Conservation (phyloP, 2,113 vertebrate genomes). For the Buteo buteo region DNA sequence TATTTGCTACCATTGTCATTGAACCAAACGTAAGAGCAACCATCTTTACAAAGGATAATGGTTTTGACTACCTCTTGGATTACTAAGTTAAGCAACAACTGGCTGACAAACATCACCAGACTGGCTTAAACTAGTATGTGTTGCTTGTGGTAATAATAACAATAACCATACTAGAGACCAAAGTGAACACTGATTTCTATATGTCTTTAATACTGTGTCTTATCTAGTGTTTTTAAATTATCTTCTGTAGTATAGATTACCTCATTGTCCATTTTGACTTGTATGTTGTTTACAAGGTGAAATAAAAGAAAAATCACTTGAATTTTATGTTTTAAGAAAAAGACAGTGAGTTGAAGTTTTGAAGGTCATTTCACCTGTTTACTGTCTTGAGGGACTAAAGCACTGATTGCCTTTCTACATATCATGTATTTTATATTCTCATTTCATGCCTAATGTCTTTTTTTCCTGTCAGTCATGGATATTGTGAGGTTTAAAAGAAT, state of each 20-base stretch:
- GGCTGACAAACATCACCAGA: conserved; percentile 64
- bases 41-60: conserved; percentile 42
- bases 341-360: conserved; percentile 43
- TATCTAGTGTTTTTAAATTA: conserved; percentile 79
- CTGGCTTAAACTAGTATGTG: conserved; percentile 67
- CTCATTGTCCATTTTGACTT: conserved; percentile 76
- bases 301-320: conserved; percentile 71
- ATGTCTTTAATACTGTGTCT: conserved; percentile 77
- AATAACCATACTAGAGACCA: conserved; percentile 77
- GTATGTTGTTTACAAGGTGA: conserved; percentile 80
- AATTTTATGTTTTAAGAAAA: conserved; percentile 67
- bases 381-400: conserved; percentile 67
- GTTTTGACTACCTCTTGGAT: conserved; percentile 78
- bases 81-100: conserved; percentile 61
- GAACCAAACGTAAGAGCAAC: conserved; percentile 44
- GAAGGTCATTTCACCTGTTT: conserved; percentile 62
- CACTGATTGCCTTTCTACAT: conserved; percentile 78
- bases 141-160: conserved; percentile 69
- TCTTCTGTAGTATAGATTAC: conserved; percentile 76
- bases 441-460: conserved; percentile 74
- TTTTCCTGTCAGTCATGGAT: conserved; percentile 78
- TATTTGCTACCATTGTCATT: conserved; percentile 57
- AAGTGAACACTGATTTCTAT: conserved; percentile 79
- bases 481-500: conserved; percentile 78
- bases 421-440: conserved; percentile 73